Evolutionary conservation across 2,797 vertebrate genomes (phyloP), one percentile per base, ranked within the genome.

Genomic region (Phoebastria nigripes): DNA sequence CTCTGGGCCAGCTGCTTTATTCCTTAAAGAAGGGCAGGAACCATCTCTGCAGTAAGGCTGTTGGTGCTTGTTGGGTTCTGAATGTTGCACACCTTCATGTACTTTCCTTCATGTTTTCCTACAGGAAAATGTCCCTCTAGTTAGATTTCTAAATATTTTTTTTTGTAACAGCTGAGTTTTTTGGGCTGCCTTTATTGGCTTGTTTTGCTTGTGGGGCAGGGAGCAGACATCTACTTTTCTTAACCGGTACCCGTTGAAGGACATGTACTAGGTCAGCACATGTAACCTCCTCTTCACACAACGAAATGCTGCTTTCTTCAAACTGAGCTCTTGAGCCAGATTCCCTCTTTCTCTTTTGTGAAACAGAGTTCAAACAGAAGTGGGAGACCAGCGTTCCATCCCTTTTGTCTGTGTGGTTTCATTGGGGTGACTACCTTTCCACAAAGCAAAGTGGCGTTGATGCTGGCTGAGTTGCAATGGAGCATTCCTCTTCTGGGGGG

Each of bases 381-480:
- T 6, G 9, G 55, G 33, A 55, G 31, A 54, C 47, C 62, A 31
- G 46, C 61, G 46, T 46, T 42, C 59, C 67, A 21, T 66, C 42
- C 55, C 19, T 18, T 52, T 26, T 31, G 35, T 5, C 37, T 9
- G 25, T 13, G 44, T 16, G 54, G 41, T 29, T 61, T 59, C 35
- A 5, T 6, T 24, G 47, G 47, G 49, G 46, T 15, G 20, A 14
- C 63, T 46, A 20, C 33, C 26, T 56, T 15, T 29, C n/a, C 9
- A 2, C 37, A 3, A 17, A 41, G 14, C 18, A 16, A 6, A 20
- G 58, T 3, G 26, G 17, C 11, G 37, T 6, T 42, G 76, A 7
- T 28, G 22, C 39, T 35, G 49, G 35, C 0, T 2, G 55, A 55
- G 39, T 52, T 16, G n/a, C 29, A 4, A 1, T 0, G 35, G 62